Evolutionary conservation across 2,888 invertebrate species (phyloP).

Genomic region (Maniola hyperantus): DNA sequence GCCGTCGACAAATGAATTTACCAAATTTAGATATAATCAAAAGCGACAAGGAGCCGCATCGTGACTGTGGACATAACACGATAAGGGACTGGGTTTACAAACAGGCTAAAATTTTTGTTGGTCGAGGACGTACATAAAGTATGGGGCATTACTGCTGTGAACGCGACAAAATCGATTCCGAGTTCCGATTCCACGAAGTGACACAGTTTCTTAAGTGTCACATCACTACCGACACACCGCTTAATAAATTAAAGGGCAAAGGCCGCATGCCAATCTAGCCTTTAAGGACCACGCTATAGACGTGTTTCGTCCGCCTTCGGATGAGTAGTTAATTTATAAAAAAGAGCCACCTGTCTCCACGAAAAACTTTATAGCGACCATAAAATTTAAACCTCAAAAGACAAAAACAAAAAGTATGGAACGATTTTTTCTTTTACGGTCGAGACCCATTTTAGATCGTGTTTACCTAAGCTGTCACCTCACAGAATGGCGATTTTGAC

Average conservation of each 20-base stretch:
- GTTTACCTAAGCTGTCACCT: slow-evolving; percentile 82
- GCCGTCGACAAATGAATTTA: slow-evolving; percentile 69
- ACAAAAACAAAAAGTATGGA: slow-evolving; percentile 71
- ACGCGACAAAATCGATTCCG: slow-evolving; percentile 80
- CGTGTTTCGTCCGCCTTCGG: slow-evolving; percentile 56
- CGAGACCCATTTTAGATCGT: slow-evolving; percentile 76
- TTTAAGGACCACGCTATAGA: slow-evolving; percentile 63
- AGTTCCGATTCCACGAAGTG: slow-evolving; percentile 80
- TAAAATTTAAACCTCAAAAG: slow-evolving; percentile 81
- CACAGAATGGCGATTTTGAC: slow-evolving; percentile 81
- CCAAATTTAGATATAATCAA: slow-evolving; percentile 76
- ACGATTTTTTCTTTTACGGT: slow-evolving; percentile 69
- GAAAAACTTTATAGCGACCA: slow-evolving; percentile 80
- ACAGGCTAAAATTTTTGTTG: slow-evolving; percentile 54
- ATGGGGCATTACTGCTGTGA: slow-evolving; percentile 76
- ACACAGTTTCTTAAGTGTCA: slow-evolving; percentile 81
- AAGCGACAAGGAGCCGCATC: slow-evolving; percentile 68
- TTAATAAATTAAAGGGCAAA: slow-evolving; percentile 76
- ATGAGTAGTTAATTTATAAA: slow-evolving; percentile 75
- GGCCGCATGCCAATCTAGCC: slow-evolving; percentile 71
- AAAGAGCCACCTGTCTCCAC: slow-evolving; percentile 82
- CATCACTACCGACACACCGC: slow-evolving; percentile 80
- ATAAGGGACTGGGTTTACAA: slow-evolving; percentile 68
- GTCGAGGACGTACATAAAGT: slow-evolving; percentile 66
- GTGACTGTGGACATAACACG: slow-evolving; percentile 63